Base-by-base conservation (phyloP, 2,888 invertebrate species). In the Cecidostiba fungosa region DNA sequence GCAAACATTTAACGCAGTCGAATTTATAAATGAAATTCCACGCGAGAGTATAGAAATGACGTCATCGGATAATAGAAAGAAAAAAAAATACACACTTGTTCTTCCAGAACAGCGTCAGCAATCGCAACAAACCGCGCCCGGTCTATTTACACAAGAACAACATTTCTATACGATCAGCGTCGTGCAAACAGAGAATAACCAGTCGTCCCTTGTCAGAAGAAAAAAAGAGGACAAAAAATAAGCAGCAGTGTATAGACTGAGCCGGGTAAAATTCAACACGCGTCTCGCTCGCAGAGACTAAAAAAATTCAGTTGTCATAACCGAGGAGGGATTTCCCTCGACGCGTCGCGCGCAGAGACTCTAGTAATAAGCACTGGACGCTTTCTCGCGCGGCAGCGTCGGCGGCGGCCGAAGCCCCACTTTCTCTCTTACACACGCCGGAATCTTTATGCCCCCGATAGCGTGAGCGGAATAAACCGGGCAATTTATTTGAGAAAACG, bases 391-490 rank as follows among this genome's bases (percentile, higher is more conserved):
- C 26, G 32, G 66, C 39, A n/a, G n/a, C 39, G 26, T 16, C 47
- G 54, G 16, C 54, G 14, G 14, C 29, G 3, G 23, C 69, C 32
- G 50, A 19, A 50, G 16, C 50, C 43, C 23, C 39, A 43, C 72
- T 73, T 73, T 62, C 62, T 62, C 62, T 62, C 26, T 26, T 66
- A 26, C 66, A 19, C 19, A 6, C 59, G 66, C 29, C 54, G 39
- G 73, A 83, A 83, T 82, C 74, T 86, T 86, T 86, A 83, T 86
- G 77, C 76, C 76, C 77, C 69, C 77, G 84, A 84, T 84, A 76
- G 81, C 86, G 84, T 84, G 86, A 84, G 73, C 84, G 39, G 86
- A 86, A 86, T 86, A 86, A 86, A 81, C 84, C 66, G 59, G 32
- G 54, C 77, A 86, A 85, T 85, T 86, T 85, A 86, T 86, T 83